Evolutionary conservation across 2,113 vertebrate genomes (phyloP).

Genomic region (Gymnogyps californianus): DNA sequence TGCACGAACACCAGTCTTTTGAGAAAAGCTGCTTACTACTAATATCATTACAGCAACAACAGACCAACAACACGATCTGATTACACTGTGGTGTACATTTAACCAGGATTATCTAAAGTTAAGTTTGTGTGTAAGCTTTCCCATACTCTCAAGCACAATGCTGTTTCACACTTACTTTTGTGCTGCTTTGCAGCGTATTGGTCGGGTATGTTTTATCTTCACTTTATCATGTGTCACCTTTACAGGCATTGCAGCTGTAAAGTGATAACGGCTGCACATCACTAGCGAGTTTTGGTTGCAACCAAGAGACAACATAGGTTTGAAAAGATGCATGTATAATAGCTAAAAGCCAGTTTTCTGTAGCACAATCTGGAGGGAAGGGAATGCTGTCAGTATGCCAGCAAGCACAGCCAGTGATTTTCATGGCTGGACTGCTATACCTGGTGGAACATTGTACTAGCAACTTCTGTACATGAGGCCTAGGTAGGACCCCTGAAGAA

Average conservation of each 20-base stretch:
- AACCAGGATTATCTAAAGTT: background rate
- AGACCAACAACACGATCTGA: background rate
- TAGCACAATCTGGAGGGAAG: background rate
- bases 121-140: background rate
- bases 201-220: background rate
- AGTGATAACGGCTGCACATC: background rate
- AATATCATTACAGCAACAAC: background rate
- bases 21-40: constrained; percentile 17
- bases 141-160: background rate
- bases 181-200: background rate
- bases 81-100: background rate
- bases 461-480: background rate
- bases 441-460: background rate
- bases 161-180: background rate
- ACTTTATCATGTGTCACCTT: background rate
- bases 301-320: background rate
- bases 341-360: background rate
- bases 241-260: background rate
- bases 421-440: background rate
- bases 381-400: background rate
- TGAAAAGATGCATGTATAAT: background rate
- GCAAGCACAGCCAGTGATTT: background rate
- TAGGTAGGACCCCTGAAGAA: background rate
- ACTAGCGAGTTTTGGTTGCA: background rate
- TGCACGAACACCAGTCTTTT: fast-evolving